Conservation (phyloP, 2,113 vertebrate genomes). For the Crotalus tigris region DNA sequence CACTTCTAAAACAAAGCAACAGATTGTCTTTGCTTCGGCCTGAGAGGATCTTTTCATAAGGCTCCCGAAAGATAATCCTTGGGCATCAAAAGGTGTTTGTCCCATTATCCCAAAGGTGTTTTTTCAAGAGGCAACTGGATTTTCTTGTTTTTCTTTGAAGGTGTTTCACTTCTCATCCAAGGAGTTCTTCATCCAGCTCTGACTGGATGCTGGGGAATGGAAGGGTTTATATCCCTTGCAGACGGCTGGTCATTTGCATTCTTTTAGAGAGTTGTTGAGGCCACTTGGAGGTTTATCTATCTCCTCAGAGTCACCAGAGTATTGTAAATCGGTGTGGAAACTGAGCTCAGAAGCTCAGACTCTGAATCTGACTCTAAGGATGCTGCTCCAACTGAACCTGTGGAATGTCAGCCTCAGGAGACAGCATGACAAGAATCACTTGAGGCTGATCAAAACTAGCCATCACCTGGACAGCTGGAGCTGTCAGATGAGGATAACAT, state of each 20-base stretch:
- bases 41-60: neutral
- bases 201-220: too few species aligned
- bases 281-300: too few species aligned
- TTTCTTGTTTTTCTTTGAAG: too few species aligned
- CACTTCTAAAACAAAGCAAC: neutral
- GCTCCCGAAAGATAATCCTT: neutral
- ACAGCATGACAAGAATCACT: neutral
- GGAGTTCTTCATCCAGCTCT: too few species aligned
- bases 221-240: too few species aligned
- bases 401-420: neutral
- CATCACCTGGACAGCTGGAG: neutral
- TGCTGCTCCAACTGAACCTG: neutral
- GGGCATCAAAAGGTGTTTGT: rapidly evolving
- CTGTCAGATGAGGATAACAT: neutral
- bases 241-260: too few species aligned
- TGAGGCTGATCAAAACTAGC: neutral
- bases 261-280: too few species aligned
- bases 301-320: too few species aligned
- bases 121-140: too few species aligned
- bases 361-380: neutral
- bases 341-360: neutral
- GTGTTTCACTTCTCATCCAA: too few species aligned
- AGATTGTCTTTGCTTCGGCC: rapidly evolving
- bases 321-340: too few species aligned
- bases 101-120: too few species aligned